Conservation (phyloP, 92 coral and sea anemone genomes). For the Desmophyllum pertusum region DNA sequence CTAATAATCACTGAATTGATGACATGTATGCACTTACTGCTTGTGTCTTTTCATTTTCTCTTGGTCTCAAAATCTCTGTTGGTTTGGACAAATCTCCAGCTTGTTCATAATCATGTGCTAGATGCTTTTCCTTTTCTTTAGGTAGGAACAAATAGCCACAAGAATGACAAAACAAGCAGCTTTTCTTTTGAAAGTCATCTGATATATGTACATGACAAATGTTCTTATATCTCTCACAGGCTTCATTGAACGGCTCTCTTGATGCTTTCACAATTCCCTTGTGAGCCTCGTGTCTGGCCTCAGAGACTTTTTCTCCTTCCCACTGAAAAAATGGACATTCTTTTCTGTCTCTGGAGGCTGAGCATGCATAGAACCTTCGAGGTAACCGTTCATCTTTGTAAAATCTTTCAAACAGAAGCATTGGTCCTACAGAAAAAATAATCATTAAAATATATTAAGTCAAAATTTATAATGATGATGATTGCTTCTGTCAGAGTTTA, state of each 20-base stretch:
- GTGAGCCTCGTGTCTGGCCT: slow-evolving; percentile 73
- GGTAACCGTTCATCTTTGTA: slow-evolving; percentile 79
- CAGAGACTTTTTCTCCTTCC: slow-evolving; percentile 88
- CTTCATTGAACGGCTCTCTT: slow-evolving; percentile 46
- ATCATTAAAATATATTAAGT: not conserved
- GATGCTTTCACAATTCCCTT: slow-evolving; percentile 73
- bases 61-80: slow-evolving; percentile 80
- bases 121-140: slow-evolving; percentile 52
- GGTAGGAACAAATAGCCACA: slow-evolving; percentile 68
- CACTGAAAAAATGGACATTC: slow-evolving; percentile 94
- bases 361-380: slow-evolving; percentile 87
- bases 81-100: slow-evolving; percentile 67
- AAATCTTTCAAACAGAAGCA: slow-evolving; percentile 96
- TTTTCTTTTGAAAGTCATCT: slow-evolving; percentile 16
- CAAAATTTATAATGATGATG: not conserved
- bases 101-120: slow-evolving; percentile 58
- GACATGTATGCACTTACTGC: slow-evolving; percentile 74
- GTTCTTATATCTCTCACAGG: slow-evolving; percentile 45
- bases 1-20: too few species aligned
- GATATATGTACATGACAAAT: slow-evolving; percentile 22
- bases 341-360: slow-evolving; percentile 93
- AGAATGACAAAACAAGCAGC: slow-evolving; percentile 80
- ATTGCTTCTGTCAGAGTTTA: not conserved
- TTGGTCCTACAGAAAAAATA: slow-evolving; percentile 75
- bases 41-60: slow-evolving; percentile 85